Percentiles rank a stretch among this genome's conserved stretches.
phyloP scores from a whole-genome alignment of 2,797 vertebrate genomes.

The Typhlichthys subterraneus region DNA sequence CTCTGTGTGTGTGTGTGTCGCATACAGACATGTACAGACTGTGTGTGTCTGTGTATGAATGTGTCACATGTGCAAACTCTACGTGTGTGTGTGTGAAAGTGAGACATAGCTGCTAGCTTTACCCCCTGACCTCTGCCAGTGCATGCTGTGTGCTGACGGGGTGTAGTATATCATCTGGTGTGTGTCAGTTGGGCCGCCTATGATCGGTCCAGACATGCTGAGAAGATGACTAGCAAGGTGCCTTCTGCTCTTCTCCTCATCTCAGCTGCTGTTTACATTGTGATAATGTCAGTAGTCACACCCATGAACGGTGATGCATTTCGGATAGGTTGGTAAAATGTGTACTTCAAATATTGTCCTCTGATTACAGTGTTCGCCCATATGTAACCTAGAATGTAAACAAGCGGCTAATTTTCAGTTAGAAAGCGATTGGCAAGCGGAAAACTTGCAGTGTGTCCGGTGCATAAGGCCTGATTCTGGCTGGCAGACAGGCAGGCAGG shows the following conservation, averaged over 20 bases:
- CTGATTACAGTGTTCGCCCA: too few species aligned
- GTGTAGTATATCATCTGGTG: conserved; percentile 4
- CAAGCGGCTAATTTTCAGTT: too few species aligned
- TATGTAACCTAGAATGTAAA: too few species aligned
- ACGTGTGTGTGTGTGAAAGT: too few species aligned
- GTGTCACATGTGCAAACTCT: neutral
- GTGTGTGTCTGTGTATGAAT: too few species aligned
- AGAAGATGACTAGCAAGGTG: conserved; percentile 7
- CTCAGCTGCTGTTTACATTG: conserved; percentile 19
- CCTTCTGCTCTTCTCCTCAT: neutral
- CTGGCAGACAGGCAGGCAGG: conserved; percentile 35
- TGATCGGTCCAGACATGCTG: conserved; percentile 14
- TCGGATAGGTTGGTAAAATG: too few species aligned
- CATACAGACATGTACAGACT: too few species aligned
- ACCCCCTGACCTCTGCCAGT: neutral
- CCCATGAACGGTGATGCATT: too few species aligned
- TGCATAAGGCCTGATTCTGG: neutral
- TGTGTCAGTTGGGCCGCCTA: conserved; percentile 3
- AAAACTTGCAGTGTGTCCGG: neutral
- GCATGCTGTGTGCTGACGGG: conserved; percentile 10
- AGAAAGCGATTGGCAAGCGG: too few species aligned
- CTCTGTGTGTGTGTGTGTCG: too few species aligned
- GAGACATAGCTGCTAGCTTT: neutral
- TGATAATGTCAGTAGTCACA: conserved; percentile 16
- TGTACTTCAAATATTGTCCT: too few species aligned